phyloP scores from a whole-genome alignment of 2,113 vertebrate genomes.

The Callipepla squamata region DNA sequence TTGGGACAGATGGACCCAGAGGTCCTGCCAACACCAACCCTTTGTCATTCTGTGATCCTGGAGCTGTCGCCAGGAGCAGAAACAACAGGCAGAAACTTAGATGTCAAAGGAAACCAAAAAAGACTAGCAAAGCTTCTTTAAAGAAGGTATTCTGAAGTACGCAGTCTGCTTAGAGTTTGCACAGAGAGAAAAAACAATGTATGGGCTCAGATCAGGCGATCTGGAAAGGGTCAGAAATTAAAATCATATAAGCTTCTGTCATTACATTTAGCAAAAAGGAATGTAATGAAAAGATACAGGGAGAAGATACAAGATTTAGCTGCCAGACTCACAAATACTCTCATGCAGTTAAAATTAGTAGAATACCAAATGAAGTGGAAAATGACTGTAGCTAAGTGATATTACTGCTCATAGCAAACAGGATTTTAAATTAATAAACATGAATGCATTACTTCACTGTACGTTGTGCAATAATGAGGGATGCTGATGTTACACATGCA shows the following conservation, averaged over 20 bases:
- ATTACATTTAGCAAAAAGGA: not conserved
- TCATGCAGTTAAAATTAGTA: constrained; percentile 61
- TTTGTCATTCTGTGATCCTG: not conserved
- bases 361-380: constrained; percentile 58
- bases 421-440: constrained; percentile 69
- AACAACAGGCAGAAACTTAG: not conserved
- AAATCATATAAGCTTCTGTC: not conserved
- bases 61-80: not conserved
- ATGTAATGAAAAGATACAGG: not conserved
- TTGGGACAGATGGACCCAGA: not conserved
- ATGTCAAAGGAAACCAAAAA: not conserved
- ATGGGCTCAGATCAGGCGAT: not conserved
- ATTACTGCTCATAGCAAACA: constrained; percentile 45
- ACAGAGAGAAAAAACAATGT: not conserved
- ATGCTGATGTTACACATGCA: not conserved
- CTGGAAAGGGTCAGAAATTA: not conserved
- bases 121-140: not conserved
- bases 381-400: constrained; percentile 57
- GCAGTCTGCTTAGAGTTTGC: not conserved
- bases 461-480: constrained; percentile 7
- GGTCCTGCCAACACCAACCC: not conserved
- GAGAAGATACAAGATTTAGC: not conserved
- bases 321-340: constrained; percentile 8
- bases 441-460: constrained; percentile 42
- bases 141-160: not conserved